These are phyloP conservation scores for Arizona elegans DNA, from an alignment of 2,113 vertebrate species.

Conservation along the genomic window DNA sequence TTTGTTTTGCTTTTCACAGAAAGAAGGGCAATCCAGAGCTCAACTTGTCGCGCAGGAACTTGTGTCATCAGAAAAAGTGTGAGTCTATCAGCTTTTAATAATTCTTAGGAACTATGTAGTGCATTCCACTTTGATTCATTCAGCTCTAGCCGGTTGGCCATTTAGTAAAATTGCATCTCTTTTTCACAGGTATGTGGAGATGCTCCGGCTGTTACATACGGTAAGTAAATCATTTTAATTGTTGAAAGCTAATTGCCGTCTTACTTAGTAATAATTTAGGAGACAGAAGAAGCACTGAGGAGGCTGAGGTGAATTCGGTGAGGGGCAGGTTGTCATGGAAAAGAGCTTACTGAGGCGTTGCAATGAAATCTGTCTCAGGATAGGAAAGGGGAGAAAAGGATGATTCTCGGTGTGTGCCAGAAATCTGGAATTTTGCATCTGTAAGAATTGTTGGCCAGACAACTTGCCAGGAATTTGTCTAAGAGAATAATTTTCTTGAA, in stretches of 20 bases:
- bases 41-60: conserved; percentile 83
- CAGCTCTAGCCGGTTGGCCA: conserved; percentile 8
- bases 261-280: conserved; percentile 40
- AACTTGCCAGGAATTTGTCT: conserved; percentile 1
- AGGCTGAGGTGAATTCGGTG: conserved; percentile 26
- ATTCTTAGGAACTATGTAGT: conserved; percentile 8
- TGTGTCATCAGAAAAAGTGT: conserved; percentile 85
- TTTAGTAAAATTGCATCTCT: conserved; percentile 60
- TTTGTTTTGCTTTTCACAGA: conserved; percentile 72
- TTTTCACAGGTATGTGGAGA: conserved; percentile 81
- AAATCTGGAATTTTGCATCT: conserved; percentile 9
- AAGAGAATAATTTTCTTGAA: neutral
- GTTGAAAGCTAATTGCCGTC: conserved; percentile 39
- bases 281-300: conserved; percentile 35
- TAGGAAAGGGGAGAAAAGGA: neutral
- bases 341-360: conserved; percentile 7
- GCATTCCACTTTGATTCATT: conserved; percentile 23
- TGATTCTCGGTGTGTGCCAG: neutral
- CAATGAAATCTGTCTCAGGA: conserved; percentile 28
- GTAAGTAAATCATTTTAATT: conserved; percentile 72
- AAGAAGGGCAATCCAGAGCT: conserved; percentile 83
- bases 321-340: conserved; percentile 13
- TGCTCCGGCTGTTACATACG: conserved; percentile 76
- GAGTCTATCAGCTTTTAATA: conserved; percentile 64
- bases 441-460: neutral